Base-by-base conservation (phyloP, 1,140 invertebrate species). In the Sinonovacula constricta region DNA sequence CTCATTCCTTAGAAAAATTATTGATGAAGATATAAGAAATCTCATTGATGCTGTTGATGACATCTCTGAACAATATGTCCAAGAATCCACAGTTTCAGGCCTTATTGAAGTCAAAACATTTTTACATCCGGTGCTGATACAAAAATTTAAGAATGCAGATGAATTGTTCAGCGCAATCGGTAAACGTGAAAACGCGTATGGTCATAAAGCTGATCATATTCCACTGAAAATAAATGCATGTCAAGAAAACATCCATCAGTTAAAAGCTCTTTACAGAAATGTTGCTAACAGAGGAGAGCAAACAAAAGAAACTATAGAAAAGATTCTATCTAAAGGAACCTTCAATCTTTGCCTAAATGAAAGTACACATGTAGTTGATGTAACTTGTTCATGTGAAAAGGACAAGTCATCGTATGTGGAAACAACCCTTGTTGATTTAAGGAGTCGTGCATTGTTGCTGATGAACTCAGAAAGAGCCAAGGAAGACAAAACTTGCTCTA, bases 251-350 rank as follows among this genome's bases (percentile, higher is more conserved):
- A 34, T 86, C 2, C 81, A 85, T 57, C 77, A 80, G 31, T 57
- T 86, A 12, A 83, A 76, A 34, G 63, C 85, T 34, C 45, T 86
- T 14, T 83, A 83, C 51, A 81, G 80, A 15, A 69, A 81, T 66
- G 81, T 86, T 34, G 81, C 83, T 26, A 85, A 86, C 49, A 83
- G 83, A 78, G 83, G 81, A 28, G 83, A 85, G 66, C 54, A 79
- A 24, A 86, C 85, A 1, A 80, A 77, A 62, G 85, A 85, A 60
- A 77, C 83, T 18, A 76, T 86, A 15, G 79, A 78, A 34, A 83
- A 62, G 33, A 80, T 82, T 54, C 45, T 80, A 22, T 24, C 45
- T 0, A 68, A 49, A 14, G 85, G 83, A 45, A 76, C 39, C n/a
- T 84, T 82, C 63, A 14, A n/a, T 45, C 80, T 84, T 56, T 10